These are phyloP conservation scores for Setipinna tenuifilis DNA, from an alignment of 2,797 vertebrate genomes.

Conservation along the genomic window DNA sequence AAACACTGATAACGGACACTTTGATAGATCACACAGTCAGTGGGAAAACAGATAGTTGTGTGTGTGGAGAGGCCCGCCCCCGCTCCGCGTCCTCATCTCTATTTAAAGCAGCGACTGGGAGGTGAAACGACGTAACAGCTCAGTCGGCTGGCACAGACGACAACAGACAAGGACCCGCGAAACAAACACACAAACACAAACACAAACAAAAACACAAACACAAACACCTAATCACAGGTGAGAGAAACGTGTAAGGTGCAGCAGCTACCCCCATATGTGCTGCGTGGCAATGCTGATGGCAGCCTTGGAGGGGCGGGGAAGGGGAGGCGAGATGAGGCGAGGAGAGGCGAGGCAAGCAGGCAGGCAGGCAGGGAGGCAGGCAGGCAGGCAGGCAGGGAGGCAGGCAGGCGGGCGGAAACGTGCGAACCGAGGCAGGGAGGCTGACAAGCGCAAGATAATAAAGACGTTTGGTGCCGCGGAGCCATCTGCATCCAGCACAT, in stretches of 20 bases:
- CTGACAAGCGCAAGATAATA: conserved; percentile 47
- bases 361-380: background rate
- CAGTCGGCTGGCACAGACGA: background rate
- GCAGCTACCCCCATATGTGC: background rate
- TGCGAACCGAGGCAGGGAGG: conserved; percentile 40
- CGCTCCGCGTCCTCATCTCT: conserved; percentile 15
- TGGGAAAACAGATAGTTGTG: conserved; percentile 47
- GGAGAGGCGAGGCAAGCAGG: too few species aligned
- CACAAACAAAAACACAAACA: too few species aligned
- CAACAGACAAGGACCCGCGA: background rate
- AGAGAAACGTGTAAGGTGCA: background rate
- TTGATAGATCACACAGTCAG: conserved; percentile 52
- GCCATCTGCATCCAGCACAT: conserved; percentile 50
- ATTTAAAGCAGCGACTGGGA: background rate
- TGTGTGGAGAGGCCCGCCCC: background rate
- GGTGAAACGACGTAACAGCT: background rate
- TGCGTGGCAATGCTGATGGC: background rate
- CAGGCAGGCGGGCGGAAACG: background rate
- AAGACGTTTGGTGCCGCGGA: conserved; percentile 38
- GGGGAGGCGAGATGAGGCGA: too few species aligned
- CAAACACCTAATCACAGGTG: background rate
- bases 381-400: background rate
- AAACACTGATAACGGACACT: conserved; percentile 50
- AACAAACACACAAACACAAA: too few species aligned
- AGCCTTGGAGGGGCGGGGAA: background rate